Percentiles rank a stretch among this genome's conserved stretches.
Evolutionary conservation across 2,113 vertebrate species (phyloP).

Genomic region (Centropus bengalensis): DNA sequence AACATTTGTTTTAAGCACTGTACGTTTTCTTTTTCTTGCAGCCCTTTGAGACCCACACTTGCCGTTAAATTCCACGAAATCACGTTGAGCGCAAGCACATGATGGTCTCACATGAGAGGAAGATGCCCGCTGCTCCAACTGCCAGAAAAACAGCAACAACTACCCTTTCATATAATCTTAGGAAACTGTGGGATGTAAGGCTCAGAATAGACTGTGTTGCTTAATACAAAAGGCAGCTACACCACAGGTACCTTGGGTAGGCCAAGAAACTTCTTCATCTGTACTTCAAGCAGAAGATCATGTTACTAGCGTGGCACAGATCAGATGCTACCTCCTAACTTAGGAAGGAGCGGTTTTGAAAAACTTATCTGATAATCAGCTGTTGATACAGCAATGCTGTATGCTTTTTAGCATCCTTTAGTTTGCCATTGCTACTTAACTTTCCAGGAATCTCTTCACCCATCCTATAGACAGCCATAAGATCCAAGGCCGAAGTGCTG

Average conservation of each 20-base stretch:
- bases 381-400: background rate
- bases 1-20: background rate
- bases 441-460: background rate
- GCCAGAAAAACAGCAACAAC: background rate
- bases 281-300: background rate
- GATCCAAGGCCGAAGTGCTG: background rate
- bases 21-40: background rate
- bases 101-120: background rate
- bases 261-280: background rate
- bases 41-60: background rate
- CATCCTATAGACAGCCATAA: background rate
- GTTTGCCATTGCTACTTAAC: background rate
- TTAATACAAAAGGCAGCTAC: background rate
- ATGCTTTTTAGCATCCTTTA: background rate
- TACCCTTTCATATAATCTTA: background rate
- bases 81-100: fast-evolving
- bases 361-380: background rate
- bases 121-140: background rate
- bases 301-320: background rate
- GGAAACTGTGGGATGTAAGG: background rate
- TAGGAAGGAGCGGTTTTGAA: background rate
- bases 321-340: background rate
- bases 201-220: fast-evolving
- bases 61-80: background rate
- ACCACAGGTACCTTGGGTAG: background rate